Percentiles rank a stretch among this genome's conserved stretches.
phyloP scores from a whole-genome alignment of 1,140 invertebrate species.

The Drosophila obscura region DNA sequence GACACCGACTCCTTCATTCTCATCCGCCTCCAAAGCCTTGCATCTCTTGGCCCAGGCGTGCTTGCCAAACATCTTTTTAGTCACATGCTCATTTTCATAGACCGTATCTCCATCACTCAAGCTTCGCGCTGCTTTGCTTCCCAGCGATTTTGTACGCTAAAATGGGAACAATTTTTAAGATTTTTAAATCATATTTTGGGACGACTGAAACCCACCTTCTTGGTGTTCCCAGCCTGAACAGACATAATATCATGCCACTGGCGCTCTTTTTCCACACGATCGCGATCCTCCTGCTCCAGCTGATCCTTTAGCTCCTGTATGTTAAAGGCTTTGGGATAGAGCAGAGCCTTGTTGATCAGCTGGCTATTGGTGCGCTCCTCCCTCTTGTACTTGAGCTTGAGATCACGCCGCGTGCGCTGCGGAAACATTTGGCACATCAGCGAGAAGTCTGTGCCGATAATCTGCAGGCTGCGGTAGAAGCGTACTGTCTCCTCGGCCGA shows the following conservation, averaged over 20 bases:
- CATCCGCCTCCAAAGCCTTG: slow-evolving; percentile 22
- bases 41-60: slow-evolving; percentile 50
- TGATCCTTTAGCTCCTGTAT: slow-evolving; percentile 84
- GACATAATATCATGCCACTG: slow-evolving; percentile 59
- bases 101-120: slow-evolving; percentile 64
- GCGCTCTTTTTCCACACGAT: slow-evolving; percentile 59
- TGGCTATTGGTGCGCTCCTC: slow-evolving; percentile 84
- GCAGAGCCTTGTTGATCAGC: slow-evolving; percentile 84
- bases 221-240: slow-evolving; percentile 38
- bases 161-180: not conserved
- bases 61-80: slow-evolving; percentile 59
- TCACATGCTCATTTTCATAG: slow-evolving; percentile 72
- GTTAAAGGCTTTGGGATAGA: slow-evolving; percentile 84
- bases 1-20: slow-evolving; percentile 8
- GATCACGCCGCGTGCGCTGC: slow-evolving; percentile 89
- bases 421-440: slow-evolving; percentile 94
- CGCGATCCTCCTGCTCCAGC: slow-evolving; percentile 81
- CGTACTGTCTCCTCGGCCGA: slow-evolving; percentile 89
- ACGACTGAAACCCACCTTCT: slow-evolving; percentile 48
- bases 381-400: slow-evolving; percentile 88
- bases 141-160: slow-evolving; percentile 38
- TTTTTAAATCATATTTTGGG: not conserved
- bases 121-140: slow-evolving; percentile 55
- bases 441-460: slow-evolving; percentile 94
- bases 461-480: slow-evolving; percentile 94